These are phyloP conservation scores for Gymnothorax reevesii DNA, from an alignment of 2,797 vertebrate genomes.

Conservation along the genomic window DNA sequence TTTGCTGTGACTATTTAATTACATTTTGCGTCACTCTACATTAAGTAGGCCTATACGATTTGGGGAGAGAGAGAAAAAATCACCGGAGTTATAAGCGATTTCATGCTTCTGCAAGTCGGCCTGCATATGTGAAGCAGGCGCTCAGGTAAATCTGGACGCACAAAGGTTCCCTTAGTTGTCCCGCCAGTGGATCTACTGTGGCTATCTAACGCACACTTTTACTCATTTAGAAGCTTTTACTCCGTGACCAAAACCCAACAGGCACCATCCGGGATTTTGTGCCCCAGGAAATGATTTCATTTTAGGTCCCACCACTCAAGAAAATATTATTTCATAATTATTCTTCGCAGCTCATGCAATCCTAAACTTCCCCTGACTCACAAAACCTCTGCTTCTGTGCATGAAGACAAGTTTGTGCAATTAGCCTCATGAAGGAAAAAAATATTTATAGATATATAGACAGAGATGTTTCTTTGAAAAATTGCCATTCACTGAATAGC, in stretches of 20 bases:
- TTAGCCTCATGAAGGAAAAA: slow-evolving; percentile 43
- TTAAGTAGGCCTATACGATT: slow-evolving; percentile 46
- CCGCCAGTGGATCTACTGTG: slow-evolving; percentile 55
- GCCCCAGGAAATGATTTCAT: no score
- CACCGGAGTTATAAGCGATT: slow-evolving; percentile 61
- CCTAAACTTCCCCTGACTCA: no score
- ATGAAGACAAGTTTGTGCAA: slow-evolving; percentile 36
- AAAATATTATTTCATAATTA: no score
- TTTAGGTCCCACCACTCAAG: no score
- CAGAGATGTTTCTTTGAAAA: no score
- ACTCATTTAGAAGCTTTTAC: slow-evolving; percentile 6
- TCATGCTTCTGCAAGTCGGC: slow-evolving; percentile 58
- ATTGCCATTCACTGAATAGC: no score
- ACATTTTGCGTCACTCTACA: slow-evolving; percentile 55
- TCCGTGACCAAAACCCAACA: slow-evolving; percentile 64
- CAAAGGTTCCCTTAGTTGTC: slow-evolving; percentile 54
- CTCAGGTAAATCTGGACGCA: slow-evolving; percentile 66
- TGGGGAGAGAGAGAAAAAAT: slow-evolving; percentile 48
- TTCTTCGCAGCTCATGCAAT: no score
- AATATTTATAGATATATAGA: background rate
- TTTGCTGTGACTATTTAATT: slow-evolving; percentile 39
- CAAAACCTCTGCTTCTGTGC: slow-evolving; percentile 26
- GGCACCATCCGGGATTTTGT: no score
- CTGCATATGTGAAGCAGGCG: slow-evolving; percentile 68
- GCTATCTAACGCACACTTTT: slow-evolving; percentile 59